These are phyloP conservation scores for Fringilla coelebs DNA, from an alignment of 2,797 vertebrate species.

Conservation along the genomic window DNA sequence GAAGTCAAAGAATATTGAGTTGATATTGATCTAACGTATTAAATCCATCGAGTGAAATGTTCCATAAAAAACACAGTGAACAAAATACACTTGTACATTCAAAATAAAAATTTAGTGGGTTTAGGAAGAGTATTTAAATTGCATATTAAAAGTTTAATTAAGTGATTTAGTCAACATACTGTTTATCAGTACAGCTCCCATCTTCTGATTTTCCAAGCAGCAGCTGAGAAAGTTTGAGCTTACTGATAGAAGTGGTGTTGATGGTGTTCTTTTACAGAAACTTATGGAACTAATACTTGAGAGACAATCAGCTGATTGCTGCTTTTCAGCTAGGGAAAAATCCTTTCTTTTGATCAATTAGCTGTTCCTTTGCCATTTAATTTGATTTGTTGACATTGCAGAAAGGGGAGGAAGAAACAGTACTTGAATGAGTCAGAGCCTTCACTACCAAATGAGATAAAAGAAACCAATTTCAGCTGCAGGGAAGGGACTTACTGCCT, in stretches of 20 bases:
- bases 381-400: not conserved
- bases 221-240: conserved; percentile 5
- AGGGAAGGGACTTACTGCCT: not conserved
- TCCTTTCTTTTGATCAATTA: not conserved
- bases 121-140: conserved; percentile 39
- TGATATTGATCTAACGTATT: conserved; percentile 62
- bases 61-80: conserved; percentile 52
- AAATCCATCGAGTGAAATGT: conserved; percentile 46
- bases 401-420: not conserved
- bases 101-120: conserved; percentile 31
- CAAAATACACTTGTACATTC: not conserved
- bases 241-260: not conserved
- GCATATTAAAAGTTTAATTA: conserved; percentile 13
- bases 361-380: not conserved
- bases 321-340: not conserved
- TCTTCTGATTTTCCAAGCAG: not conserved
- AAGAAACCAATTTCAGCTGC: not conserved
- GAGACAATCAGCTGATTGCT: not conserved
- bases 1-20: conserved; percentile 50
- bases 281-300: not conserved
- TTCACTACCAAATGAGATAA: not conserved
- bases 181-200: not conserved
- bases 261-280: not conserved
- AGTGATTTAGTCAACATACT: not conserved
- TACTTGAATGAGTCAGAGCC: not conserved